phyloP scores from a whole-genome alignment of 2,113 vertebrate genomes.

The Arizona elegans region DNA sequence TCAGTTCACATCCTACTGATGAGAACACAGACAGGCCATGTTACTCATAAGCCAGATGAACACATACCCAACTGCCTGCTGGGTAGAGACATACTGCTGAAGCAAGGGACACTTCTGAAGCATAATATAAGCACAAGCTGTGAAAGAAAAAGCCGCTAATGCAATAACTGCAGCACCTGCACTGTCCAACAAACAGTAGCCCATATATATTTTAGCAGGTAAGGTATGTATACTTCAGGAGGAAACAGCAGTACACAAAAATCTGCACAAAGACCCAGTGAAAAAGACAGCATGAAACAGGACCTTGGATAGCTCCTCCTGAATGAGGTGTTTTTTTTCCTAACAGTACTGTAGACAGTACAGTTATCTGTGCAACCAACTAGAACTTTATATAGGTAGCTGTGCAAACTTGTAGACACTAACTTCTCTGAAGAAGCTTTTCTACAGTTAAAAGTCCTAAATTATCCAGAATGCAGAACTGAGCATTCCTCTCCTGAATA shows the following conservation, averaged over 20 bases:
- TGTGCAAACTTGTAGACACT: neutral
- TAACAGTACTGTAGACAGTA: neutral
- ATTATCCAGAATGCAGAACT: neutral
- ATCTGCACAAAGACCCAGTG: neutral
- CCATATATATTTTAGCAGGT: neutral
- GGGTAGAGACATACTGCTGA: neutral
- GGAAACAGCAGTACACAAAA: neutral
- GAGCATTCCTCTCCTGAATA: neutral
- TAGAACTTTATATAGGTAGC: neutral
- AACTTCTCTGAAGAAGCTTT: neutral
- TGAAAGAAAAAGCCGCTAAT: neutral
- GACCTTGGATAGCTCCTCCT: neutral
- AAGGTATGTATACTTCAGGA: neutral
- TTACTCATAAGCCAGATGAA: neutral
- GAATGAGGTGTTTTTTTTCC: neutral
- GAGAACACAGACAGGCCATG: neutral
- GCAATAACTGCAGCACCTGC: neutral
- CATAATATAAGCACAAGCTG: neutral
- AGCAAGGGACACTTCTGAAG: too few species aligned
- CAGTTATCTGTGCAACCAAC: neutral
- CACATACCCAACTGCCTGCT: neutral
- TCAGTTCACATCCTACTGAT: neutral
- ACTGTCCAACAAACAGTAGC: neutral
- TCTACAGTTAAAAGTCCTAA: neutral
- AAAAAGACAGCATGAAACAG: neutral